These are phyloP conservation scores for Brachypodius melanocephalos DNA, from an alignment of 2,113 vertebrate genomes.

Conservation along the genomic window DNA sequence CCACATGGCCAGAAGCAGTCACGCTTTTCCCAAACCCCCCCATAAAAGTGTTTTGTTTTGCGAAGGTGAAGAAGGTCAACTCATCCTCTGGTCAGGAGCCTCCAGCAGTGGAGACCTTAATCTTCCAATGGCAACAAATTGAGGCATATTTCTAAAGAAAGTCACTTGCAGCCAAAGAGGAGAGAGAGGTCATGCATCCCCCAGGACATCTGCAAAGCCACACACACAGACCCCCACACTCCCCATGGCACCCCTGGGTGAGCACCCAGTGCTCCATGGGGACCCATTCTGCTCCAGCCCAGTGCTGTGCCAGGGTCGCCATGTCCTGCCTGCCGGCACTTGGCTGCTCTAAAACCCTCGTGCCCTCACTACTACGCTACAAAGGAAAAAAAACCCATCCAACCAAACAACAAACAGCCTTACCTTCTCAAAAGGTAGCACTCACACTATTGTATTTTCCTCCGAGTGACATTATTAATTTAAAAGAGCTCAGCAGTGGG, in stretches of 20 bases:
- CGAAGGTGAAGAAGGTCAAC: neutral
- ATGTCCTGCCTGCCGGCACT: fast-evolving
- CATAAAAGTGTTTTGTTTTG: neutral
- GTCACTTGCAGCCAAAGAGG: neutral
- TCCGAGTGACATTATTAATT: neutral
- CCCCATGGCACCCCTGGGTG: fast-evolving
- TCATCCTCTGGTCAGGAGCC: neutral
- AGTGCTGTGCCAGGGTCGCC: neutral
- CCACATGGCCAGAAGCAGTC: neutral
- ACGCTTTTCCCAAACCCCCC: neutral
- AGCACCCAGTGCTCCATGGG: fast-evolving
- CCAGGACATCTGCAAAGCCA: neutral
- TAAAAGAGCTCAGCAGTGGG: neutral
- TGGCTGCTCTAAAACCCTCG: neutral
- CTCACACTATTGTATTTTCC: neutral
- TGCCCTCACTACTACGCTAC: fast-evolving
- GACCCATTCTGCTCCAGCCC: neutral
- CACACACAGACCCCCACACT: fast-evolving
- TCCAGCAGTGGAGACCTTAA: neutral
- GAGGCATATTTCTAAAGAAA: neutral
- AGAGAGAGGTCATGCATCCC: neutral
- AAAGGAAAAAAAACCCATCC: neutral
- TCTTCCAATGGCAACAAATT: neutral
- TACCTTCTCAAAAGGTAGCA: neutral
- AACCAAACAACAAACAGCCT: neutral